Percentiles rank a stretch among this genome's conserved stretches.
phyloP scores from a whole-genome alignment of 2,797 vertebrate species.

The Paedocypris micromegethes region DNA sequence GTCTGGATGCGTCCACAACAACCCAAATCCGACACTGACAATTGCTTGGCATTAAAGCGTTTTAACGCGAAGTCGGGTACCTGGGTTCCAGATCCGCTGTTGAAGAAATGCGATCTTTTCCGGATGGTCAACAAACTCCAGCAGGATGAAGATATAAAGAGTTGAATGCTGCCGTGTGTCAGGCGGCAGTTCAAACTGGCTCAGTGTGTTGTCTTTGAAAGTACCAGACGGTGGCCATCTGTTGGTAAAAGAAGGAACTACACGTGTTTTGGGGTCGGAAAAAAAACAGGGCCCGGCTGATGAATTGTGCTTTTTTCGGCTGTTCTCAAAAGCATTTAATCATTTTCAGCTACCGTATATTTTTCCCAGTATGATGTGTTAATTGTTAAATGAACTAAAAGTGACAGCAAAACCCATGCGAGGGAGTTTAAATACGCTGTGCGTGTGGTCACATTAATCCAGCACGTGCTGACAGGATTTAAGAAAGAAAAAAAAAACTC shows the following conservation, averaged over 20 bases:
- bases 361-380: slow-evolving; percentile 3
- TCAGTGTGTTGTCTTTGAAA: slow-evolving; percentile 31
- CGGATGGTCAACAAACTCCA: slow-evolving; percentile 40
- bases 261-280: background rate
- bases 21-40: background rate
- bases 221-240: slow-evolving; percentile 29
- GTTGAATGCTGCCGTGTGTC: slow-evolving; percentile 20
- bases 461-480: slow-evolving; percentile 8
- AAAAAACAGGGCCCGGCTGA: background rate
- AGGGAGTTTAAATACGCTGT: background rate
- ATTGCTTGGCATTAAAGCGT: background rate
- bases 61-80: slow-evolving; percentile 22
- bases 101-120: slow-evolving; percentile 35
- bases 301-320: too few relatives aligned
- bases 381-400: background rate
- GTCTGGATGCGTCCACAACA: slow-evolving; percentile 1
- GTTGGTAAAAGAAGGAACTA: background rate
- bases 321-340: too few relatives aligned
- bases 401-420: too few relatives aligned
- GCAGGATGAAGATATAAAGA: slow-evolving; percentile 21
- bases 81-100: slow-evolving; percentile 24
- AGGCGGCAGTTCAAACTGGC: slow-evolving; percentile 39
- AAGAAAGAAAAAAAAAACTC: background rate
- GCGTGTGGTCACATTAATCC: slow-evolving; percentile 18
- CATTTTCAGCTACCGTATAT: too few relatives aligned